Conservation (phyloP, 92 coral and sea anemone species). For the Actinernus sp. region DNA sequence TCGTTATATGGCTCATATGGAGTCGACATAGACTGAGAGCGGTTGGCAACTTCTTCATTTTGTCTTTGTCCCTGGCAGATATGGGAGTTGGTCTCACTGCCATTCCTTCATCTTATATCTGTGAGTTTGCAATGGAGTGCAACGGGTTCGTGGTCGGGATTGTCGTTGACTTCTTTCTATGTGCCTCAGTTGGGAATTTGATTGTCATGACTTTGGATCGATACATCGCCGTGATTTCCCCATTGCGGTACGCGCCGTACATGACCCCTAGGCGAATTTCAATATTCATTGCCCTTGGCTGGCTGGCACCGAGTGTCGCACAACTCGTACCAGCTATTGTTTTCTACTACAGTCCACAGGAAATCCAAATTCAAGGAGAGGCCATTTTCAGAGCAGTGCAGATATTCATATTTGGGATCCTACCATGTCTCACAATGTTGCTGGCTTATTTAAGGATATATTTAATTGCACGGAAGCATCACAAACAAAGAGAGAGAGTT, state of each 20-base stretch:
- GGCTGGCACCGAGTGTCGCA: conserved; percentile 30
- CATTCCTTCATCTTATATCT: conserved; percentile 37
- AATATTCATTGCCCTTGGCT: conserved; percentile 17
- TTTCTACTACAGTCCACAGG: conserved; percentile 5
- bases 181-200: conserved; percentile 39
- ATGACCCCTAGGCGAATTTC: conserved; percentile 28
- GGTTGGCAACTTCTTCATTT: conserved; percentile 39
- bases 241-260: conserved; percentile 38
- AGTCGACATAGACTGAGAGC: conserved; percentile 29
- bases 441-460: conserved; percentile 33
- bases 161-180: conserved; percentile 29
- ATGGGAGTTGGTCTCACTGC: conserved; percentile 28
- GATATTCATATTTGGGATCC: conserved; percentile 43
- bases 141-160: conserved; percentile 3
- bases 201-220: conserved; percentile 42
- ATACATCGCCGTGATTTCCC: conserved; percentile 35
- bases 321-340: conserved; percentile 23
- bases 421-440: conserved; percentile 38
- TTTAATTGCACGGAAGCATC: conserved; percentile 26
- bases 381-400: conserved; percentile 22
- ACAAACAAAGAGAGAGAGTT: conserved; percentile 13
- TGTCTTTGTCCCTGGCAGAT: conserved; percentile 42
- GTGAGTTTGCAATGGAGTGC: conserved; percentile 14
- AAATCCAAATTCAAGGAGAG: conserved; percentile 1
- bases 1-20: conserved; percentile 30